Base-by-base conservation (phyloP, 2,797 vertebrate species). In the Acrocephalus scirpaceus region DNA sequence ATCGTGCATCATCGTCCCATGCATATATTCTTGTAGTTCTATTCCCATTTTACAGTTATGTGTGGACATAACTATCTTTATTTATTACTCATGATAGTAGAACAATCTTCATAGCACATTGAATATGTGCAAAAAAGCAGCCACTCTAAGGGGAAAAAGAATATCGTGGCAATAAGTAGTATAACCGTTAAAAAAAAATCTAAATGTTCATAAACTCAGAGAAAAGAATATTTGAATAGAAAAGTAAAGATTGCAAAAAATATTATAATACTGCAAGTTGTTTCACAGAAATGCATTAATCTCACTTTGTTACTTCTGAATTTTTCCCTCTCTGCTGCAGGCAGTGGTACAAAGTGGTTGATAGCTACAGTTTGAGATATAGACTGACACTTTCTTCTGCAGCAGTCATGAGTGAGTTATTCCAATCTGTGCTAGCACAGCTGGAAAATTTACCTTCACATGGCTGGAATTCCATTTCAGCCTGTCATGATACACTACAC, bases 381-480 rank as follows among this genome's bases (percentile, higher is more conserved):
- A 95, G 97, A 98, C 96, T 95, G 97, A 96, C 96, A 97, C 70
- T 96, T 97, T 96, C 91, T 96, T 96, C 84, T 65, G 94, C 87
- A 93, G 96, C 95, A 96, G 95, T 98, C 97, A 97, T 97, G 95
- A 97, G 50, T 97, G 97, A 98, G 94, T 97, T 98, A 98, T 97
- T 98, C 96, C 97, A 97, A 96, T 98, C 93, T 96, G 96, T 95
- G 94, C 91, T 94, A 97, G 92, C 94, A 96, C 61, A 72, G 95
- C 97, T 96, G 95, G 97, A 97, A 98, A 98, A 98, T 98, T 97
- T 98, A 98, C 97, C 97, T 98, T 97, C 97, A 95, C 92, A 97
- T 1, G 85, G 73, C 86, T 95, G 91, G 93, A 96, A 97, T 97
- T 97, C 93, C 94, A 97, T 98, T 97, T 98, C 97, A 96, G 97